These are phyloP conservation scores for Koerneria pararmatus DNA, from an alignment of 2,888 invertebrate species.

Conservation along the genomic window DNA sequence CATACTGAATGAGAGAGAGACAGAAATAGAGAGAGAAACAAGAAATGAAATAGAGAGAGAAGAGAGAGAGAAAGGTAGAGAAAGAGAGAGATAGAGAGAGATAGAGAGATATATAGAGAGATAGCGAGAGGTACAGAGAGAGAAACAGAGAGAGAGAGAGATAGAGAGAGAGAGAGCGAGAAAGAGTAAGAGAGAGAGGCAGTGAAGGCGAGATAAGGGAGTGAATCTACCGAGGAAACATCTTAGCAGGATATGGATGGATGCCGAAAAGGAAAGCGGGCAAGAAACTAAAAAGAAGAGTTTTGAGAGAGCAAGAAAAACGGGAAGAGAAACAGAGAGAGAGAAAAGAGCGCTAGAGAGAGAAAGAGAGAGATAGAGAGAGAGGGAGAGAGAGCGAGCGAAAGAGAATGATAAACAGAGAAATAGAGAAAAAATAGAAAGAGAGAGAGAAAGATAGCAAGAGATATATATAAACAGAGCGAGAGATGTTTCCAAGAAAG, in stretches of 20 bases:
- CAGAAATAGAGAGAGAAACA: no score
- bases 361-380: no score
- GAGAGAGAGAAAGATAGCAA: constrained; percentile 7
- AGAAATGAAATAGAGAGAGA: neutral
- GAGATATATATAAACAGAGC: neutral
- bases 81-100: neutral
- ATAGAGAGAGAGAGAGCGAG: no score
- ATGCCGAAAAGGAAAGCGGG: neutral
- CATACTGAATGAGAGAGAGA: neutral
- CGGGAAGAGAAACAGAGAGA: neutral
- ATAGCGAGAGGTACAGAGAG: neutral
- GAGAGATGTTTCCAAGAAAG: neutral
- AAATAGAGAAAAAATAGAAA: neutral
- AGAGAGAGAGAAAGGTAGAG: neutral
- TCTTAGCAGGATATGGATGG: neutral
- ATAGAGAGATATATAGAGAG: neutral
- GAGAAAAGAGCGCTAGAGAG: no score
- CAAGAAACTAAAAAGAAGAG: neutral
- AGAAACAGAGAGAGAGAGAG: constrained; percentile 8
- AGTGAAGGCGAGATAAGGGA: neutral
- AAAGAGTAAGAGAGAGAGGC: no score
- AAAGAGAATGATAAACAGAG: constrained; percentile 13
- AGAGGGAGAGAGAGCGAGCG: constrained; percentile 14
- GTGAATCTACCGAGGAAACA: neutral
- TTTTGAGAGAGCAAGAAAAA: neutral